phyloP scores from a whole-genome alignment of 2,797 vertebrate genomes.

The Pipistrellus kuhlii region DNA sequence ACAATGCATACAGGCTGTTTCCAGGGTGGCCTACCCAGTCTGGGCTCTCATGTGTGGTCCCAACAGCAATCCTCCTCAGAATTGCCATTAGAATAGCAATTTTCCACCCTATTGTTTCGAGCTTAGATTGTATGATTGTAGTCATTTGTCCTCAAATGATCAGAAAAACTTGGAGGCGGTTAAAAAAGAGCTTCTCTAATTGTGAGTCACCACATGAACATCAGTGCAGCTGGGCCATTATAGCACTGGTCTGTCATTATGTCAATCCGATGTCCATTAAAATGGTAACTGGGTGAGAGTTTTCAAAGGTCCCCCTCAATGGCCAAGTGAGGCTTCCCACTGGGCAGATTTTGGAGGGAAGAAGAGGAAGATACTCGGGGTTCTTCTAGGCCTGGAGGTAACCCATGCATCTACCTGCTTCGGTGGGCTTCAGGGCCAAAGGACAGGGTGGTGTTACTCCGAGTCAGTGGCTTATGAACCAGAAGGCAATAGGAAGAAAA shows the following conservation, averaged over 20 bases:
- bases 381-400: not conserved
- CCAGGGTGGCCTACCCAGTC: not conserved
- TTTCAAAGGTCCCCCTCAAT: slow-evolving; percentile 56
- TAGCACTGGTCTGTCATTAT: slow-evolving; percentile 63
- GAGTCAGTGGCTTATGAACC: not conserved
- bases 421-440: not conserved
- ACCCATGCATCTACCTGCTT: not conserved
- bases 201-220: slow-evolving; percentile 32
- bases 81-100: slow-evolving; percentile 56
- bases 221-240: slow-evolving; percentile 60
- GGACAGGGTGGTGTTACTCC: not conserved
- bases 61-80: not conserved
- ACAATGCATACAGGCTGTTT: not conserved
- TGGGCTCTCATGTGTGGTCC: not conserved
- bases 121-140: slow-evolving; percentile 58
- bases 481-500: not conserved
- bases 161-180: slow-evolving; percentile 60
- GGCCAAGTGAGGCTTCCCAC: slow-evolving; percentile 30
- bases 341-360: slow-evolving; percentile 35
- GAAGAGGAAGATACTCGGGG: not conserved
- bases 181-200: slow-evolving; percentile 54
- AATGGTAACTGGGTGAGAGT: slow-evolving; percentile 69
- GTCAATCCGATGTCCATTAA: slow-evolving; percentile 76
- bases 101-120: slow-evolving; percentile 66
- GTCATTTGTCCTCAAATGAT: slow-evolving; percentile 69